Evolutionary conservation across 2,797 vertebrate species (phyloP).

Genomic region (Onychomys leucogaster): DNA sequence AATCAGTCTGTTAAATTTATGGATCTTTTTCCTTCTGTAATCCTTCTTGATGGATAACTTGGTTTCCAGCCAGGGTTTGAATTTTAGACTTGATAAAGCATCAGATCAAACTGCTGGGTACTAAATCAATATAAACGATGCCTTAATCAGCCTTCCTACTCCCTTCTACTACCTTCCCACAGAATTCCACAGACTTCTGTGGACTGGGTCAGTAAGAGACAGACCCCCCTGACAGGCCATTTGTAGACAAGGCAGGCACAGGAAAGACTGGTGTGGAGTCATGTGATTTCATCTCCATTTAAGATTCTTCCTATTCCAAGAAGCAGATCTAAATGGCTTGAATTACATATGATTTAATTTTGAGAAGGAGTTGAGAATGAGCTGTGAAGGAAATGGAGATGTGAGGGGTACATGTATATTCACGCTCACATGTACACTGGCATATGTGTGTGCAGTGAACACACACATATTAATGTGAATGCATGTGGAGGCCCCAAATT

Average conservation of each 20-base stretch:
- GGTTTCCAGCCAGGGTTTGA: slow-evolving; percentile 87
- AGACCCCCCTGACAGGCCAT: background rate
- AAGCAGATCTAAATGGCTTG: background rate
- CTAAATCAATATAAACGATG: slow-evolving; percentile 86
- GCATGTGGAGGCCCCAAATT: background rate
- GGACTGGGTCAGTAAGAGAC: slow-evolving; percentile 48
- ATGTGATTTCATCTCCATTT: background rate
- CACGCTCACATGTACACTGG: background rate
- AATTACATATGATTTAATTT: background rate
- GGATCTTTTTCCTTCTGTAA: slow-evolving; percentile 86
- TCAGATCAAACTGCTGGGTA: slow-evolving; percentile 83
- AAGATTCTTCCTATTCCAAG: background rate
- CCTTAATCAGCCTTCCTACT: slow-evolving; percentile 73
- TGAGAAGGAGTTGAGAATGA: background rate
- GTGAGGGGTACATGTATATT: background rate
- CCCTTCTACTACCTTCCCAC: slow-evolving; percentile 73
- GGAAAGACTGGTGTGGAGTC: background rate
- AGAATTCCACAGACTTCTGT: slow-evolving; percentile 68
- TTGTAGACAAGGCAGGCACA: slow-evolving; percentile 39
- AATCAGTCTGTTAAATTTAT: slow-evolving; percentile 88
- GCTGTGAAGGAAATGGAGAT: background rate
- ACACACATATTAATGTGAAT: background rate
- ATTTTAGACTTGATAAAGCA: slow-evolving; percentile 88
- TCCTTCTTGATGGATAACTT: slow-evolving; percentile 88
- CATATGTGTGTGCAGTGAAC: background rate